Percentiles rank a stretch among this genome's conserved stretches.
These are phyloP conservation scores for Pemphredon lugubris DNA, from an alignment of 2,888 invertebrate species.

Conservation along the genomic window DNA sequence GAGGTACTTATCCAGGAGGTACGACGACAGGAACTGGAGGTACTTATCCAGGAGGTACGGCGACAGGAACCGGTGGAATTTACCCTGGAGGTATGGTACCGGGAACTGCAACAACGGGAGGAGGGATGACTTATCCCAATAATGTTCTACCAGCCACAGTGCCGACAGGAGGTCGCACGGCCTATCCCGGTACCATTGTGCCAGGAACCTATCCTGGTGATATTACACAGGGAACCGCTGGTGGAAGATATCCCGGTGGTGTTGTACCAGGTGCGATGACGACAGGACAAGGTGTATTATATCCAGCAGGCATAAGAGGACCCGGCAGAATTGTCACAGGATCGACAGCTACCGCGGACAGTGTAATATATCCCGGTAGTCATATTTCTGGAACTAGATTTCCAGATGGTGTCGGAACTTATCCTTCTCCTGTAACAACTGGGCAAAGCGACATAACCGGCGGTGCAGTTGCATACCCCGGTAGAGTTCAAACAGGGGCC, in stretches of 20 bases:
- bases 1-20: constrained; percentile 38
- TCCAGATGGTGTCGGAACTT: constrained; percentile 12
- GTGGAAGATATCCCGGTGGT: constrained; percentile 10
- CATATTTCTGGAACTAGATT: constrained; percentile 26
- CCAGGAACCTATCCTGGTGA: constrained; percentile 36
- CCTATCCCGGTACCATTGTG: constrained; percentile 42
- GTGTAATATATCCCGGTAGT: constrained; percentile 21
- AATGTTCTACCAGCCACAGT: constrained; percentile 31
- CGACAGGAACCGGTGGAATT: constrained; percentile 1
- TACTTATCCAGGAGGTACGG: not conserved
- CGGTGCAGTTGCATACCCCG: constrained; percentile 21
- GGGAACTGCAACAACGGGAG: constrained; percentile 4
- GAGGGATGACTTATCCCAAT: constrained; percentile 20
- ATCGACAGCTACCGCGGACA: constrained; percentile 18
- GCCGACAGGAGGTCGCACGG: constrained; percentile 7
- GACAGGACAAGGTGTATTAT: not conserved
- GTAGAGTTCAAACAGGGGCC: constrained; percentile 5
- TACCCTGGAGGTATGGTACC: constrained; percentile 40
- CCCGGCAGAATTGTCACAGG: constrained; percentile 32
- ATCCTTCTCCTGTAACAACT: constrained; percentile 12
- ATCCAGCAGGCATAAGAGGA: constrained; percentile 5
- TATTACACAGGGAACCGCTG: constrained; percentile 27
- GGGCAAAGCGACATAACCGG: no score
- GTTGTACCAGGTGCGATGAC: constrained; percentile 9
- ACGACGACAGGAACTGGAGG: constrained; percentile 12